Conservation (phyloP, 2,888 invertebrate genomes). For the Teleiodes luculella region DNA sequence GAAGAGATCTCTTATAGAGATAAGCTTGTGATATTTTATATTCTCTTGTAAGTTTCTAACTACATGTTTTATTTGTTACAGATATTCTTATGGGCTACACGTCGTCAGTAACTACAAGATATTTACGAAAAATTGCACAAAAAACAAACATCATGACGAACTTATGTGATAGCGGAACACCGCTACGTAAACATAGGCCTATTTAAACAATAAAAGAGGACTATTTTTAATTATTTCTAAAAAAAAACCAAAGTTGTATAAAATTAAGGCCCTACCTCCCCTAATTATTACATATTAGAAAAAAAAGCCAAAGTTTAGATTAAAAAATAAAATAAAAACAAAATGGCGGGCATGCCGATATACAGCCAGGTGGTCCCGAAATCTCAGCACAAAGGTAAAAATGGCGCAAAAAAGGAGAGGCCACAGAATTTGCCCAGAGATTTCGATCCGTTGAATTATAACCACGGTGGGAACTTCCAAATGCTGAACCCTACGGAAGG, state of each 20-base stretch:
- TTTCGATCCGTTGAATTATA: conserved; percentile 82
- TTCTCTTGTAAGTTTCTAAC: no score
- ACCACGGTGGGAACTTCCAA: conserved; percentile 74
- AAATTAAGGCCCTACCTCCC: neutral
- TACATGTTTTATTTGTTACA: neutral
- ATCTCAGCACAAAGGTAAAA: conserved; percentile 50
- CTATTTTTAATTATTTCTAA: conserved; percentile 1
- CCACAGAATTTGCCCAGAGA: conserved; percentile 61
- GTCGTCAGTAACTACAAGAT: neutral
- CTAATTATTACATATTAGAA: neutral
- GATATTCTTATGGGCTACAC: neutral
- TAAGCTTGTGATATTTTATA: no score
- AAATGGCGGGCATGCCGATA: conserved; percentile 74
- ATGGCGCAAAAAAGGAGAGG: conserved; percentile 30
- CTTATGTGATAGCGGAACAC: conserved; percentile 13
- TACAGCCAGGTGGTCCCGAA: conserved; percentile 74
- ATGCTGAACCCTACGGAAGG: conserved; percentile 45
- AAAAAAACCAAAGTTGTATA: neutral
- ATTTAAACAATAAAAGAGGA: conserved; percentile 3
- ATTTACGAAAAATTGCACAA: conserved; percentile 1
- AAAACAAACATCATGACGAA: conserved; percentile 8
- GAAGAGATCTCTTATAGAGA: no score
- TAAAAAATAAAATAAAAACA: conserved; percentile 34
- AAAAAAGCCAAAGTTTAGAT: conserved; percentile 48
- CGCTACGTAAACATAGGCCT: conserved; percentile 18